A percentile compares a stretch with the other conserved stretches of the same genome.
These are phyloP conservation scores for Drosophila trapezifrons DNA, from an alignment of 1,140 invertebrate genomes.

Conservation along the genomic window DNA sequence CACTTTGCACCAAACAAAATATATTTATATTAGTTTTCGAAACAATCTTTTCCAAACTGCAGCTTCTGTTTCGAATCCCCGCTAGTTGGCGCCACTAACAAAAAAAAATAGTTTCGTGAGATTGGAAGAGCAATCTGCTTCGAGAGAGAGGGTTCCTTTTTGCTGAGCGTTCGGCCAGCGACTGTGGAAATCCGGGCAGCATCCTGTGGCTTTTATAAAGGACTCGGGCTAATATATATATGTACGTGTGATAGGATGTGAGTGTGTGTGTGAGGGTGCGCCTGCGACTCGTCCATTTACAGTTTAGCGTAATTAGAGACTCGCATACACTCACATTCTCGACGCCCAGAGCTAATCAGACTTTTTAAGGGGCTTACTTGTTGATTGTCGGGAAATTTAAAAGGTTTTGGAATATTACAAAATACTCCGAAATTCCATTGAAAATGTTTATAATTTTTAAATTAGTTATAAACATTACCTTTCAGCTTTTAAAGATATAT, in stretches of 20 bases:
- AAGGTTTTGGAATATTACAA: no score
- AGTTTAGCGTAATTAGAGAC: conserved; percentile 29
- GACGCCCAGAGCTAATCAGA: conserved; percentile 31
- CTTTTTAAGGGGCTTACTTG: conserved; percentile 1
- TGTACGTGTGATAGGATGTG: not conserved
- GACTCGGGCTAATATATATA: conserved; percentile 19
- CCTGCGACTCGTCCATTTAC: conserved; percentile 28
- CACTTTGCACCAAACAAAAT: conserved; percentile 34
- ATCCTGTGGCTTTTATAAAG: conserved; percentile 76
- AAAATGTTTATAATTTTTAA: not conserved
- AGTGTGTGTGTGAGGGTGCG: conserved; percentile 20
- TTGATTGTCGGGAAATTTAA: not conserved
- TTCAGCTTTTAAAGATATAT: not conserved
- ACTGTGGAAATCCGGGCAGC: conserved; percentile 73
- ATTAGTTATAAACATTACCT: not conserved
- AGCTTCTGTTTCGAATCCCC: conserved; percentile 9
- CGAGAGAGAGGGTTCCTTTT: conserved; percentile 41
- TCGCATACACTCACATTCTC: not conserved
- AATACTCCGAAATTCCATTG: not conserved
- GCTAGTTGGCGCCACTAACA: conserved; percentile 19
- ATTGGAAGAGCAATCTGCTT: conserved; percentile 4
- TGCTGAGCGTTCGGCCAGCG: conserved; percentile 65
- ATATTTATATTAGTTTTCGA: not conserved
- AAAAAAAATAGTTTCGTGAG: conserved; percentile 24
- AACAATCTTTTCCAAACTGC: not conserved